Percentiles rank a stretch among this genome's conserved stretches.
Conservation (phyloP, 2,888 invertebrate species). For the Lycocerus yunnanus region DNA sequence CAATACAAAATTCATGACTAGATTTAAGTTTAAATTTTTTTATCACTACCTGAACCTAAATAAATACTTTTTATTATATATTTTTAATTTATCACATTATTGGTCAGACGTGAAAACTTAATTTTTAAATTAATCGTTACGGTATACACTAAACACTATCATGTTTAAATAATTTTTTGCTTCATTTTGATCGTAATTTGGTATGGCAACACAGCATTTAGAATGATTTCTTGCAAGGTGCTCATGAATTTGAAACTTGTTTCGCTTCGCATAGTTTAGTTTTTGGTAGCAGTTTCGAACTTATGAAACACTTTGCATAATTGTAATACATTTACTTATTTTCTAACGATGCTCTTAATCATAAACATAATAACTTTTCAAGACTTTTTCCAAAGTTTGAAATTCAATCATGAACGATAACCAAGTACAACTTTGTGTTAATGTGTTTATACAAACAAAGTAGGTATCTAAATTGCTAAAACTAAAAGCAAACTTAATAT, state of each 20-base stretch:
- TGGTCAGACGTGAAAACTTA: conserved; percentile 22
- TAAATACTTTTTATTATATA: background rate
- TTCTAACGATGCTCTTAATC: background rate
- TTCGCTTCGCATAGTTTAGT: background rate
- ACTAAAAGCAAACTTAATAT: background rate
- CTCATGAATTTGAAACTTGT: background rate
- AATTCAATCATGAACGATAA: background rate
- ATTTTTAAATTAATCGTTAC: background rate
- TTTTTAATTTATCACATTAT: conserved; percentile 24
- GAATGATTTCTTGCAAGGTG: background rate
- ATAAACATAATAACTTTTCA: background rate
- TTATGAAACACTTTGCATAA: background rate
- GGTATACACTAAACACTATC: background rate
- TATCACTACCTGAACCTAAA: background rate
- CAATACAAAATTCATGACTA: background rate
- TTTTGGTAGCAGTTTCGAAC: background rate
- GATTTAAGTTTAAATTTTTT: background rate
- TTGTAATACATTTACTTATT: background rate
- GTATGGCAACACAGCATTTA: background rate
- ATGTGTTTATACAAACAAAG: background rate
- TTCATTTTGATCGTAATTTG: background rate
- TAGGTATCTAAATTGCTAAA: background rate
- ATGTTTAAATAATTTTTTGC: background rate
- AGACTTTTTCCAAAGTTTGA: background rate
- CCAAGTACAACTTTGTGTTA: background rate